Evolutionary conservation across 2,888 invertebrate genomes (phyloP).

Genomic region (Meandrusa payeni): DNA sequence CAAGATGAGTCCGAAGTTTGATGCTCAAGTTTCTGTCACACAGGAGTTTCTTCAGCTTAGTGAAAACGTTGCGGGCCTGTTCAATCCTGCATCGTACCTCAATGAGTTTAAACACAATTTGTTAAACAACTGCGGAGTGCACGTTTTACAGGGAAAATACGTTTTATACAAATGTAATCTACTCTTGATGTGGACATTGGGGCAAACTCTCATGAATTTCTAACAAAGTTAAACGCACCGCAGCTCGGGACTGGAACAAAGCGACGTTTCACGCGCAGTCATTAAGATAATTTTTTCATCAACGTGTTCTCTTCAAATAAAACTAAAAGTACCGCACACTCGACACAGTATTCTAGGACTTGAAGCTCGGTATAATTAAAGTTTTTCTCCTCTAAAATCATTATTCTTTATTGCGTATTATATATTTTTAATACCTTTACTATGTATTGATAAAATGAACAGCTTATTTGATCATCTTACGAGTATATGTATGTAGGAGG

Average conservation of each 20-base stretch:
- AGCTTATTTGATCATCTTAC: too few species aligned
- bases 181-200: slow-evolving; percentile 16
- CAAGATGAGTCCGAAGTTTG: too few species aligned
- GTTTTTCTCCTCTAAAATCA: background rate
- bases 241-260: slow-evolving; percentile 14
- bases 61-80: too few species aligned
- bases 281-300: slow-evolving; percentile 22
- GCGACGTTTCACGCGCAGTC: slow-evolving; percentile 12
- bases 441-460: too few species aligned
- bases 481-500: too few species aligned
- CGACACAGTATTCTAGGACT: background rate
- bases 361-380: background rate
- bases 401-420: background rate
- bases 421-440: too few species aligned
- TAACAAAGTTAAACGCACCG: slow-evolving; percentile 16
- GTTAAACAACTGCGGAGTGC: too few species aligned
- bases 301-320: slow-evolving; percentile 14
- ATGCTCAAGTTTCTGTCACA: too few species aligned
- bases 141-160: slow-evolving; percentile 1
- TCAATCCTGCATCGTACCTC: too few species aligned
- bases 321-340: slow-evolving; percentile 1
- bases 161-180: slow-evolving; percentile 20
- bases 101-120: too few species aligned
- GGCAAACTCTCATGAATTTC: slow-evolving; percentile 19
- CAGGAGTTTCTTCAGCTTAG: too few species aligned